Evolutionary conservation across 2,888 invertebrate genomes (phyloP), one percentile per base, ranked within the genome.

Genomic region (Adelognathus sp.): DNA sequence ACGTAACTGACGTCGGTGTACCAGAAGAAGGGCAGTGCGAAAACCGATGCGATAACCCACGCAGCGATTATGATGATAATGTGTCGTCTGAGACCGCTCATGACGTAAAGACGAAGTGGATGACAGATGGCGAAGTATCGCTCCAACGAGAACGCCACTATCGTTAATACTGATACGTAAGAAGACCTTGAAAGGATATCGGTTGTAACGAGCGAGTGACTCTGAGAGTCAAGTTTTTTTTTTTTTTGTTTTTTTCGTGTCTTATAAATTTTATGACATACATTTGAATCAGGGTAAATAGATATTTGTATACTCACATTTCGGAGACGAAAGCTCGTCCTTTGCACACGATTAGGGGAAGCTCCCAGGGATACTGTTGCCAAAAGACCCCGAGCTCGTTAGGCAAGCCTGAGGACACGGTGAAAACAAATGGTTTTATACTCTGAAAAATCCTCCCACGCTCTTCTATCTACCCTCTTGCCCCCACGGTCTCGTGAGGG

Each of bases 101-200:
- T 96, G 36, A 95, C 95, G 91, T 97, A 96, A 78, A 96, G 93
- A 88, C 96, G 95, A 58, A 98, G 92, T 0, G 98, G 98, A 90
- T 97, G 96, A 89, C 97, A 98, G 86, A 98, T 97, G 31, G 98
- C 98, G 83, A 98, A 92, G 92, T 97, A 97, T 16, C 98, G 94
- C 92, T 98, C 98, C 92, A 96, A 94, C 0, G 97, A 97, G 92
- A 98, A 98, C 2, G 97, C 96, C 52, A 97, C 96, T 85, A 98
- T 97, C 27, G 97, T 98, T 88, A 98, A 92, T 69, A 97, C 97
- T 3, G 97, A 97, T 1, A 97, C 97, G 92, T 97, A 97, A 0
- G 96, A 96, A 1, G 97, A 96, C 90, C 97, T 97, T 93, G 24
- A 92, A 93, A 82, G n/a, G 52, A 66, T 11, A 79, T 44, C 14